Evolutionary conservation across 2,113 vertebrate genomes (phyloP), one percentile per base, ranked within the genome.

Genomic region (Bos javanicus): DNA sequence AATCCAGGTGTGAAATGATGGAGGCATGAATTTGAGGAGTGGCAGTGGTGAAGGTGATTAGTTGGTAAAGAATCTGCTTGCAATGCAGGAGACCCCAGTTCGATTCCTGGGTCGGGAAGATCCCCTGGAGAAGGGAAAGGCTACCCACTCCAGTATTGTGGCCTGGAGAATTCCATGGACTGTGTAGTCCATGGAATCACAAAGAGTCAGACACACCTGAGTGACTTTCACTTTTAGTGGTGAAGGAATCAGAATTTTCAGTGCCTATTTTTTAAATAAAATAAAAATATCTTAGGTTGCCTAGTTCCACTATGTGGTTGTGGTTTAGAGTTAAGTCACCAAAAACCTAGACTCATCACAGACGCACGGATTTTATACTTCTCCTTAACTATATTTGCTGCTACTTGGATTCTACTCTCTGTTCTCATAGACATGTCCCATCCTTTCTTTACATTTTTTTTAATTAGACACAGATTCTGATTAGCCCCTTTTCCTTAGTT

Each of bases 81-180:
- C 10, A 23, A 6, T 23, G n/a, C n/a, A 23, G n/a, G 67, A 71
- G 67, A 71, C 10, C n/a, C n/a, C 10, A 71, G n/a, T 71, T 39
- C 0, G 5, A 23, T 39, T 71, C 67, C 19, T 71, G 67, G n/a
- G n/a, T 39, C 2, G 0, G 19, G 67, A 71, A 23, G n/a, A 23
- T 39, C 19, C n/a, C 67, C 67, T 39, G n/a, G 67, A 39, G 5
- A 71, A 71, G 19, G 19, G 67, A 71, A 71, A 23, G n/a, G 19
- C n/a, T 71, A 39, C 5, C n/a, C 67, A 12, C 10, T 39, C n/a
- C n/a, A 71, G 67, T 71, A 39, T 23, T 36, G 19, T 71, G 67
- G n/a, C n/a, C 67, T 71, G 67, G 67, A 71, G n/a, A 71, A 71
- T 71, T 71, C n/a, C n/a, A 6, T 39, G 67, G 19, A 39, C 67